Evolutionary conservation across 2,797 vertebrate species (phyloP).

Genomic region (Takifugu rubripes): DNA sequence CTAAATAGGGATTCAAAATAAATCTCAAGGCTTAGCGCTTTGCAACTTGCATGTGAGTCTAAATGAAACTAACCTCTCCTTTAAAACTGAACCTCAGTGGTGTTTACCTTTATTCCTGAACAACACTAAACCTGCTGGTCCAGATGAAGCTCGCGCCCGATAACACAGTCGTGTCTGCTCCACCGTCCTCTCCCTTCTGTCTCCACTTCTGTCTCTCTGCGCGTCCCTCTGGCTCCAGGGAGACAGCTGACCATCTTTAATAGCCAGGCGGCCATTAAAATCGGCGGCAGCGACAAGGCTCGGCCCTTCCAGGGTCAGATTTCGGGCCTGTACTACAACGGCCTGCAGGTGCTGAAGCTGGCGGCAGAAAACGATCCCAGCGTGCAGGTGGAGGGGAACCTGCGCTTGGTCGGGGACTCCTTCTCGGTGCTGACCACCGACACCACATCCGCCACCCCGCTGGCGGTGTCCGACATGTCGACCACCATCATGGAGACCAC

Average conservation of each 20-base stretch:
- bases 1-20: conserved; percentile 61
- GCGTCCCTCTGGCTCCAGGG: conserved; percentile 70
- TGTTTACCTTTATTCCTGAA: conserved; percentile 24
- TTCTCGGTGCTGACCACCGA: conserved; percentile 86
- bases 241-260: conserved; percentile 98
- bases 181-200: conserved; percentile 27
- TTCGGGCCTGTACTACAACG: conserved; percentile 95
- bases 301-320: conserved; percentile 96
- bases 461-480: conserved; percentile 89
- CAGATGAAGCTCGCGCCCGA: conserved; percentile 27
- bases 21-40: conserved; percentile 24
- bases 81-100: conserved; percentile 41
- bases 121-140: conserved; percentile 38
- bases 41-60: conserved; percentile 52
- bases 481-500: conserved; percentile 98
- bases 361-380: conserved; percentile 92
- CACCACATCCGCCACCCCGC: conserved; percentile 86
- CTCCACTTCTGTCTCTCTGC: conserved; percentile 30
- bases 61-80: conserved; percentile 28
- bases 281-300: conserved; percentile 89
- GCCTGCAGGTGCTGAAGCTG: conserved; percentile 92
- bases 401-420: conserved; percentile 89
- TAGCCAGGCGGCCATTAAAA: conserved; percentile 94
- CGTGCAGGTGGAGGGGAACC: conserved; percentile 87
- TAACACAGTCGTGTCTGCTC: conserved; percentile 40